Percentiles rank a stretch among this genome's conserved stretches.
Conservation (phyloP, 2,113 vertebrate species). For the Phainopepla nitens region DNA sequence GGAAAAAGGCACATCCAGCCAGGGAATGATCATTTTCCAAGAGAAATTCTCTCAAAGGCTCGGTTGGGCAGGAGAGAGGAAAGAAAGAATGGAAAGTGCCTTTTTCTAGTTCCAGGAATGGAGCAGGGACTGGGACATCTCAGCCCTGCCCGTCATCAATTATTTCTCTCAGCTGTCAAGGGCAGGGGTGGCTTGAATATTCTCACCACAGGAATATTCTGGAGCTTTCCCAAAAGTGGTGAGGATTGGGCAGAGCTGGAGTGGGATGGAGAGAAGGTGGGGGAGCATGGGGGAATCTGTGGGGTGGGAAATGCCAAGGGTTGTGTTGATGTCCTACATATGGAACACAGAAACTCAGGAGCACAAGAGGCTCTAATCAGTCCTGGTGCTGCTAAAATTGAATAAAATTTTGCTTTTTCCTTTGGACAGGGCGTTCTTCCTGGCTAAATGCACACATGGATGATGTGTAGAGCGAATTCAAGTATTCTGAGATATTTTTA, state of each 20-base stretch:
- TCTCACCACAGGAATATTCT: background rate
- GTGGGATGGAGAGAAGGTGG: background rate
- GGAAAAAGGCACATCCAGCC: background rate
- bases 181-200: background rate
- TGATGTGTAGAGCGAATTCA: background rate
- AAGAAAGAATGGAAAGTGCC: background rate
- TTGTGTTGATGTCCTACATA: background rate
- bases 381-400: background rate
- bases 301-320: background rate
- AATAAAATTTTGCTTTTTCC: background rate
- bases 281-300: fast-evolving
- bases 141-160: background rate
- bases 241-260: background rate
- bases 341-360: background rate
- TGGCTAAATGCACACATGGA: background rate
- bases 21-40: background rate
- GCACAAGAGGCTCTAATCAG: background rate
- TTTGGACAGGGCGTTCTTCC: background rate
- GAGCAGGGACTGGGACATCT: background rate
- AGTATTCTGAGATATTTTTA: background rate
- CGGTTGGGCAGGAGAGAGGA: background rate
- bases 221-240: background rate
- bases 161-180: background rate
- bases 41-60: background rate
- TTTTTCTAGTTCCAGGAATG: background rate